Base-by-base conservation (phyloP, 2,888 invertebrate genomes). In the Tipula unca region DNA sequence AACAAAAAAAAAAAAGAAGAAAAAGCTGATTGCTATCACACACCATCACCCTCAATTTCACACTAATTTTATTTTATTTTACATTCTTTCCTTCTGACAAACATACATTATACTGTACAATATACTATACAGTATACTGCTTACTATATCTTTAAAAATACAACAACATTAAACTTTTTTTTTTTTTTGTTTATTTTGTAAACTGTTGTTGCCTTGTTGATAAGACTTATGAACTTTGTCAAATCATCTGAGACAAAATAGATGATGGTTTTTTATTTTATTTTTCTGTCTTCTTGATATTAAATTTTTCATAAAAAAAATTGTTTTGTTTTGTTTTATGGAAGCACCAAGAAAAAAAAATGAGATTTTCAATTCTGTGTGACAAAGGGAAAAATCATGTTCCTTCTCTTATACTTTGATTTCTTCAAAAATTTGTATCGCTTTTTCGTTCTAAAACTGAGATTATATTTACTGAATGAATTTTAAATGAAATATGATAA, bases 151-250 rank as follows among this genome's bases (percentile, higher is more conserved):
- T 69, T 25, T 25, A n/a, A 69, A 69, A 69, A 69, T 69, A 69
- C 69, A 69, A 69, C 69, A 69, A 69, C 69, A 25, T 69, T 8
- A 10, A 48, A 48, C 17, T 48, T 48, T n/a, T 48, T 48, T 36
- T 36, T 36, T 36, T 6, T 39, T 17, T 48, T 69, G 25, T 69
- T 69, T 20, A 25, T 69, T 69, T 69, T 69, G 69, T 69, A 69
- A 69, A 69, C 69, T 83, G 83, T 83, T 83, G 83, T 83, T 83
- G 83, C 32, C 32, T 83, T 83, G 83, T 83, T 83, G 83, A 83
- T 83, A 83, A 83, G 83, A 83, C 83, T 83, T 83, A 83, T 83
- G 83, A 83, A 83, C 83, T 83, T 83, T 83, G 83, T 83, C 83
- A 83, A 83, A 83, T 83, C 83, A 83, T 83, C 83, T 83, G 83